Evolutionary conservation across 1,140 invertebrate genomes (phyloP).

Genomic region (Anastrepha obliqua): DNA sequence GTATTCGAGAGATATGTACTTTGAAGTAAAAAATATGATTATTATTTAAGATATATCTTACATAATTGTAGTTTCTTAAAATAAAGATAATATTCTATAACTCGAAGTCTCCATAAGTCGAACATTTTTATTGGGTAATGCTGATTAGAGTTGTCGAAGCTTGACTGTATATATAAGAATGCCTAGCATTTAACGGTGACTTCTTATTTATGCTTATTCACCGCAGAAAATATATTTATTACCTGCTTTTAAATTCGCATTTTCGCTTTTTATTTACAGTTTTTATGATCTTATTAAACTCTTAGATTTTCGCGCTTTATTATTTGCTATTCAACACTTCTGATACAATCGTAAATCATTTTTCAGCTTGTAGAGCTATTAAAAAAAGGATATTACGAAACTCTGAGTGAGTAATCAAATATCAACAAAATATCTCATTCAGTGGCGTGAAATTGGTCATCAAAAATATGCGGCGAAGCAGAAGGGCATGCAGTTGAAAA

Average conservation of each 20-base stretch:
- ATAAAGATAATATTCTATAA: no score
- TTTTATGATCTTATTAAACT: constrained; percentile 6
- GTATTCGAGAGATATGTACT: no score
- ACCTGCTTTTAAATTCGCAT: no score
- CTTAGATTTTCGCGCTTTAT: background rate
- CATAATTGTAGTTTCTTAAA: no score
- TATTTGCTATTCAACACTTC: background rate
- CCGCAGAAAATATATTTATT: background rate
- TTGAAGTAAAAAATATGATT: no score
- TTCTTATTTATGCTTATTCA: background rate
- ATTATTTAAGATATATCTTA: no score
- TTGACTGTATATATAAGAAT: background rate
- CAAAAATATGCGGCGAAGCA: background rate
- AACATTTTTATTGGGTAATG: no score
- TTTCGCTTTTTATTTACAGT: background rate
- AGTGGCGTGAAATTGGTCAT: constrained; percentile 35
- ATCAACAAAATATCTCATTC: background rate
- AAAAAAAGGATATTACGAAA: background rate
- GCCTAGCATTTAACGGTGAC: background rate
- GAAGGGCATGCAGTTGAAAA: background rate
- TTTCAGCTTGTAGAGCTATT: background rate
- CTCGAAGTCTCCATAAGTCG: no score
- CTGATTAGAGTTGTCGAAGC: no score
- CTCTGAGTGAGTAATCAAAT: constrained; percentile 36
- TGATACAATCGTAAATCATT: background rate